Evolutionary conservation across 2,888 invertebrate genomes (phyloP), one percentile per base, ranked within the genome.

Genomic region (Laothoe populi): DNA sequence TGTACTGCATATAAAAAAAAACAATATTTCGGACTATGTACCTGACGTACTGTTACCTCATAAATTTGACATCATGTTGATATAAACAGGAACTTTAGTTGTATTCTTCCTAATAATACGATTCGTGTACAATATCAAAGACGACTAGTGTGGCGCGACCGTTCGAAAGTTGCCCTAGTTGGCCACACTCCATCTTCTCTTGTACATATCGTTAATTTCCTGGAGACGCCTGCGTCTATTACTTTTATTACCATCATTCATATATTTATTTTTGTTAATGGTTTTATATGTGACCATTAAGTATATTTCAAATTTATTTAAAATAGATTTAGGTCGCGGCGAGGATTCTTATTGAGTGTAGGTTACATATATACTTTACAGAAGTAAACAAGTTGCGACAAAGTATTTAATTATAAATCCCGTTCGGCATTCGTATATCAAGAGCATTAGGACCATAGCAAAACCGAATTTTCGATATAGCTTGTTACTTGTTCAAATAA

Each of bases 141-240:
- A 53, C 8, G 31, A 8, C 31, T 5, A 5, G 4, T 26, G 26
- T 26, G 35, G 35, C 11, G 53, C 31, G 42, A n/a, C 24, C 19
- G 49, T 40, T 26, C 40, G 48, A 60, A 49, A 49, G 38, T 42
- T 19, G 60, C 68, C 75, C 82, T 75, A 83, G 73, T 84, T 83
- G 81, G 83, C 84, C 66, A 66, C 63, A 62, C 68, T 82, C 81
- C 83, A 84, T 79, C 65, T 61, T 61, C 64, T 69, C 63, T 69
- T 66, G 69, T 70, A 66, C n/a, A 65, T 63, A 62, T 71, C 64
- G 64, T 68, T 71, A 69, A 62, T 70, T 66, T 66, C 62, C 71
- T 66, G 69, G 66, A 70, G 62, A 63, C 42, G 57, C 35, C 53
- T 26, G 57, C 31, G 23, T 65, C 73, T 16, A 62, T 62, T 42